Evolutionary conservation across 1,140 invertebrate genomes (phyloP).

Genomic region (Trichonephila inaurata): DNA sequence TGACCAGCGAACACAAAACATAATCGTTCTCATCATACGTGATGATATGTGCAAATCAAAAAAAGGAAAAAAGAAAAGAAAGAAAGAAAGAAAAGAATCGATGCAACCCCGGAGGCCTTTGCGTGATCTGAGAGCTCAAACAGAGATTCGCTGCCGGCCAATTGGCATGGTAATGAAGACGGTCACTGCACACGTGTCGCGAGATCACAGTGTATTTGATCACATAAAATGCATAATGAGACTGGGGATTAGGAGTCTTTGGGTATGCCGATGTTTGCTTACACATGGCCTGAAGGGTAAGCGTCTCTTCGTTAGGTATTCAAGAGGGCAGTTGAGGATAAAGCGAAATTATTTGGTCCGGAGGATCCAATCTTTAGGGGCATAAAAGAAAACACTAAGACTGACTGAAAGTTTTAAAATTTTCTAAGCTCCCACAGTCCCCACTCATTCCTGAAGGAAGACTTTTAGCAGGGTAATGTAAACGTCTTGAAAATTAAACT

Average conservation of each 20-base stretch:
- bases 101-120: background rate
- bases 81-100: background rate
- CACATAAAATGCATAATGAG: constrained; percentile 51
- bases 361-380: no score
- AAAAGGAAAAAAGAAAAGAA: no score
- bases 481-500: no score
- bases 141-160: background rate
- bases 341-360: background rate
- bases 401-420: no score
- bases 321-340: background rate
- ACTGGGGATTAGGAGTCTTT: background rate
- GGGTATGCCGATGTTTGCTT: constrained; percentile 8
- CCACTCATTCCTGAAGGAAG: no score
- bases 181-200: constrained; percentile 22
- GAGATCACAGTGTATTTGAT: constrained; percentile 9
- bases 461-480: no score
- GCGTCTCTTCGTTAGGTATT: background rate
- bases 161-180: background rate
- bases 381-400: no score
- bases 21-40: background rate
- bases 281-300: background rate
- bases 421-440: no score
- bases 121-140: background rate
- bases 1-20: background rate
- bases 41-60: background rate